Evolutionary conservation across 2,888 invertebrate species (phyloP), one percentile per base, ranked within the genome.

Genomic region (Microplitis manilae): DNA sequence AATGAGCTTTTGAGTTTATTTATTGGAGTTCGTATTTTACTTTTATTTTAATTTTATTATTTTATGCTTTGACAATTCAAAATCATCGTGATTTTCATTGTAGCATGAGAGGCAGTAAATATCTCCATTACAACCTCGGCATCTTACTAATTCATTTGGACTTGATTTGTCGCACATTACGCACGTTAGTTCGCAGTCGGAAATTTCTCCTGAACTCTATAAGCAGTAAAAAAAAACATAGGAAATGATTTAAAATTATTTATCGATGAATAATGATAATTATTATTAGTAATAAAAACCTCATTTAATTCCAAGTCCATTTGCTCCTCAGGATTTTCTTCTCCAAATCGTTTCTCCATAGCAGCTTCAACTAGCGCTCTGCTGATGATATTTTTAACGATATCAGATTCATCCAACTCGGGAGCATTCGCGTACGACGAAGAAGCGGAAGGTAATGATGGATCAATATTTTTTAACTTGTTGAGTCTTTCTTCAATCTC

Each of bases 91-190:
- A 81, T 94, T 94, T 84, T 95, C 95, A 64, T 90, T 90, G 85
- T 93, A 96, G 88, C 97, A 97, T 76, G 90, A 89, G 13, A 91
- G 90, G 88, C 97, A 97, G 88, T 95, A 97, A 7, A 97, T 90
- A 88, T 97, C 97, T 61, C 92, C 93, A 79, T 92, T 93, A 90
- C 97, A 97, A 78, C 94, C 96, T 67, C 92, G 89, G 87, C 97
- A 97, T 71, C 94, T 91, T 80, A 94, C 90, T 7, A 90, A 91
- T 1, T 96, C 95, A 90, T 30, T 30, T 30, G 30, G 30, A 30
- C 95, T 94, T 0, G 84, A 86, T 86, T 95, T 94, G 88, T 96
- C 96, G 87, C 97, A 97, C 82, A 97, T 94, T 81, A 94, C 94
- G 90, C 97, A 97, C 92, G 95, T 95, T 4, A 95, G 95, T 68